Percentiles rank a stretch among this genome's conserved stretches.
phyloP scores from a whole-genome alignment of 1,140 invertebrate genomes.

The Neotoxoptera formosana region DNA sequence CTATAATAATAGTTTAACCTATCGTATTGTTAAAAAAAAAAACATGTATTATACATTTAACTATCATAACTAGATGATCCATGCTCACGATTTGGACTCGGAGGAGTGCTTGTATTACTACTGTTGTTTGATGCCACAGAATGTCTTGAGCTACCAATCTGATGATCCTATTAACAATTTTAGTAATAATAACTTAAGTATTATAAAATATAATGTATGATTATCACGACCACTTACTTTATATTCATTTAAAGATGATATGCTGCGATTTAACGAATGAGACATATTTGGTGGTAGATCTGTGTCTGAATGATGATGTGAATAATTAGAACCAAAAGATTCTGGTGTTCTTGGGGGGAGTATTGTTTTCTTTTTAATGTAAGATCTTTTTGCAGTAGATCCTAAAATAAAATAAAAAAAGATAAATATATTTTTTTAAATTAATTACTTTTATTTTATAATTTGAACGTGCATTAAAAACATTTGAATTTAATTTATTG shows the following conservation, averaged over 20 bases:
- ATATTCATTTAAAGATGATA: conserved; percentile 77
- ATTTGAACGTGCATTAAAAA: background rate
- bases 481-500: background rate
- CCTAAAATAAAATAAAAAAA: conserved; percentile 61
- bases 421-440: background rate
- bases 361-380: conserved; percentile 59
- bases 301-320: conserved; percentile 56
- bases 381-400: conserved; percentile 66
- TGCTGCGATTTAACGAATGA: conserved; percentile 66
- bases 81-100: conserved; percentile 76
- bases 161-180: conserved; percentile 45
- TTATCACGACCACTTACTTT: conserved; percentile 57
- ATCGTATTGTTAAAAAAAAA: conserved; percentile 4
- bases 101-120: conserved; percentile 79
- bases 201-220: background rate
- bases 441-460: background rate
- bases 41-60: conserved; percentile 37
- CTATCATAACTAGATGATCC: conserved; percentile 76
- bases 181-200: background rate
- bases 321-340: conserved; percentile 51
- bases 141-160: conserved; percentile 72
- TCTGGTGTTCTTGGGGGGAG: conserved; percentile 37
- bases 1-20: background rate
- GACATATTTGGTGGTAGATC: conserved; percentile 53
- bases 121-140: conserved; percentile 84